Evolutionary conservation across 2,113 vertebrate species (phyloP), one percentile per base, ranked within the genome.

Genomic region (Zapus hudsonius): DNA sequence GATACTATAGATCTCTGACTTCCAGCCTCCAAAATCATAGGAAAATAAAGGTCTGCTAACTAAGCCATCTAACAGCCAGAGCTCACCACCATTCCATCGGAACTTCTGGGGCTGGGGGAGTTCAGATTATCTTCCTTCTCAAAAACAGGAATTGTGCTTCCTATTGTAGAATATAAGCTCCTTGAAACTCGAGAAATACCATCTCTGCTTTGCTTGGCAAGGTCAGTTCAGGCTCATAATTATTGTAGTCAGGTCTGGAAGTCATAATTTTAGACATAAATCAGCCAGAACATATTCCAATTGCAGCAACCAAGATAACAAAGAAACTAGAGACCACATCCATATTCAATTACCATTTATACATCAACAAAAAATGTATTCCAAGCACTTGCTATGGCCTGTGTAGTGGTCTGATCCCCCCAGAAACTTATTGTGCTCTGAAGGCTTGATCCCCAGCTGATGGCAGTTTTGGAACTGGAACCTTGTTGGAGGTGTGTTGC

Each of bases 241-340:
- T 52, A 66, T 23, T 67, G n/a, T 40, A 52, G 29, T 92, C 81
- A 94, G 19, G 33, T 44, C 55, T 67, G 38, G 44, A 67, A 92
- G 84, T 79, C 64, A 83, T 67, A 89, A 89, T 67, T 87, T 87
- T 72, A 87, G 25, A 81, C n/a, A 33, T 80, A 88, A 95, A 91
- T 31, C 59, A 93, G 72, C 15, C 7, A 78, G 31, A 74, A 61
- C 13, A 52, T 23, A 72, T 40, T 84, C 29, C 44, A 36, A 57
- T 36, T 36, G 64, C 86, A 94, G 70, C 70, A 72, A 78, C 72
- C 15, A 69, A 23, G 61, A 38, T 64, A 55, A 47, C 1, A 31
- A 92, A 69, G 40, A n/a, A 91, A 94, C 27, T 31, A 11, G 36
- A 44, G 70, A 75, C 42, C 23, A 64, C 16, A 64, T 23, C 66